phyloP scores from a whole-genome alignment of 2,888 invertebrate genomes.

The Clusia tigrina region DNA sequence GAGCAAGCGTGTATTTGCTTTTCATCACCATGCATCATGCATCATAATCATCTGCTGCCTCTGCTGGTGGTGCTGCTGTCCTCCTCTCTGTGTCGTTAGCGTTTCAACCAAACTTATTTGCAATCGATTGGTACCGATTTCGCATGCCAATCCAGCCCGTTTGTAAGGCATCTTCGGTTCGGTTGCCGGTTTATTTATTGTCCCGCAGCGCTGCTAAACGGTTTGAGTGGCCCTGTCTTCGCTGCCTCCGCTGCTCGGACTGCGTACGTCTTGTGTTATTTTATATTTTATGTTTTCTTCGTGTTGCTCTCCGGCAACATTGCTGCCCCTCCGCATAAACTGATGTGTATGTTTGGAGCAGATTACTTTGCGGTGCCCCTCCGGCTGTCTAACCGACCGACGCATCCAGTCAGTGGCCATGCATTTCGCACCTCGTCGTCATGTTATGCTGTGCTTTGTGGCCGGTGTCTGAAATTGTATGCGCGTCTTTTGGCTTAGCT shows the following conservation, averaged over 20 bases:
- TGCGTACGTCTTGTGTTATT: not conserved
- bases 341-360: not conserved
- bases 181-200: not conserved
- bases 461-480: not conserved
- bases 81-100: not conserved
- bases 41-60: not conserved
- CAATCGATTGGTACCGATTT: not conserved
- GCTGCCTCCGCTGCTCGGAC: not conserved
- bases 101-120: not conserved
- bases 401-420: not conserved
- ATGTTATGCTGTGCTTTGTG: not conserved
- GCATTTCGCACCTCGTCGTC: conserved; percentile 7
- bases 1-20: conserved; percentile 45
- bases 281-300: conserved; percentile 1
- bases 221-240: not conserved
- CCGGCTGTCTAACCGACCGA: no score
- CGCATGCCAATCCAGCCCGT: conserved; percentile 4
- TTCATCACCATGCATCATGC: conserved; percentile 47
- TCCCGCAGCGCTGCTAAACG: conserved; percentile 1
- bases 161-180: not conserved
- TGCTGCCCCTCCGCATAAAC: not conserved
- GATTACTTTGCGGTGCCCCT: no score
- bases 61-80: not conserved
- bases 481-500: not conserved
- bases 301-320: not conserved